Percentiles rank a stretch among this genome's conserved stretches.
phyloP scores from a whole-genome alignment of 2,888 invertebrate species.

The Calephelis perditalis region DNA sequence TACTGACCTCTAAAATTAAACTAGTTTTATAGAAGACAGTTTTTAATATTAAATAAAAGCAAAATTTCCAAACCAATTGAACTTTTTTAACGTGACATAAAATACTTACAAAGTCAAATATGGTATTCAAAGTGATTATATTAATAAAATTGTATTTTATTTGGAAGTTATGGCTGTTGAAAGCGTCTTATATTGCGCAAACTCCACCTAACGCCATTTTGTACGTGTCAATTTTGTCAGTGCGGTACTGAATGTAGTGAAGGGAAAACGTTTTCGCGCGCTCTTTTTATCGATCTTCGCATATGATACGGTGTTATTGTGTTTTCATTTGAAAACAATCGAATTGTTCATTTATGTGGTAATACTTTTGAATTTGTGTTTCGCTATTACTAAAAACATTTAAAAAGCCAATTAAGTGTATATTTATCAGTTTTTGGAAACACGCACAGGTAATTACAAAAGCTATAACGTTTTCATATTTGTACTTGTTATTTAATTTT shows the following conservation, averaged over 20 bases:
- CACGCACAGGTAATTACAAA: conserved; percentile 4
- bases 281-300: conserved; percentile 47
- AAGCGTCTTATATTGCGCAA: conserved; percentile 46
- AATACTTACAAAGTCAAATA: not conserved
- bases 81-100: not conserved
- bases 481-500: conserved; percentile 3
- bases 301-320: conserved; percentile 50
- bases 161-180: conserved; percentile 10
- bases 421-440: not conserved
- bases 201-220: conserved; percentile 56
- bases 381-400: not conserved
- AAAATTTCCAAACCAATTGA: not conserved
- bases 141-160: conserved; percentile 7
- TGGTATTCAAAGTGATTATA: conserved; percentile 4
- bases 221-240: conserved; percentile 40
- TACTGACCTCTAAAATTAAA: not conserved
- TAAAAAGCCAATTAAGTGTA: not conserved
- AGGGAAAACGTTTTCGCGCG: conserved; percentile 41
- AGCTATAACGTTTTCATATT: too few relatives aligned
- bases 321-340: conserved; percentile 52
- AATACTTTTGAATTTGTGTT: not conserved
- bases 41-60: not conserved
- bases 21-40: not conserved
- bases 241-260: conserved; percentile 46
- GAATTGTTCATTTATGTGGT: conserved; percentile 35